phyloP scores from a whole-genome alignment of 2,797 vertebrate genomes.

The Chaetodon trifasciatus region DNA sequence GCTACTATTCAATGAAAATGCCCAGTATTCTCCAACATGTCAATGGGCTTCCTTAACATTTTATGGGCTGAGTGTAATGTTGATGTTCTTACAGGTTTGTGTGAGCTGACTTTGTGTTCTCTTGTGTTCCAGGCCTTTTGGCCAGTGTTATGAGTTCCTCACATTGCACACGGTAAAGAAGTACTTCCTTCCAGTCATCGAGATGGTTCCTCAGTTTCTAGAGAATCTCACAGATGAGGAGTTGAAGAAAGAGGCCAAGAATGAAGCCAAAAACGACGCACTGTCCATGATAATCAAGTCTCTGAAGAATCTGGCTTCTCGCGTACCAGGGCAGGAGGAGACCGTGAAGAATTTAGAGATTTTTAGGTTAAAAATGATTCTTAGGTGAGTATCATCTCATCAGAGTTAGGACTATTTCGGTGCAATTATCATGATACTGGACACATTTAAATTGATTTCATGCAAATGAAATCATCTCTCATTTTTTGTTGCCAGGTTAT shows the following conservation, averaged over 20 bases:
- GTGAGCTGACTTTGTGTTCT: slow-evolving; percentile 38
- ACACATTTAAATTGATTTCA: not conserved
- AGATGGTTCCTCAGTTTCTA: slow-evolving; percentile 99
- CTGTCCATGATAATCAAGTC: slow-evolving; percentile 99
- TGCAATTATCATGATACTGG: not conserved
- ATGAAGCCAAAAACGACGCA: slow-evolving; percentile 99
- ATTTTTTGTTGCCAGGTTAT: slow-evolving; percentile 88
- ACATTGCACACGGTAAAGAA: slow-evolving; percentile 99
- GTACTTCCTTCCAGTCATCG: slow-evolving; percentile 99
- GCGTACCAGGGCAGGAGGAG: slow-evolving; percentile 99
- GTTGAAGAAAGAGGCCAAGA: slow-evolving; percentile 99
- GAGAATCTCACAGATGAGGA: slow-evolving; percentile 99
- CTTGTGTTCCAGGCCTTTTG: slow-evolving; percentile 92
- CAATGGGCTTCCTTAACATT: not conserved
- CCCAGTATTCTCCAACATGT: not conserved
- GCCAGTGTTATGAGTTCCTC: slow-evolving; percentile 99
- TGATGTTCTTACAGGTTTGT: slow-evolving; percentile 4
- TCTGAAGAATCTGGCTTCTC: slow-evolving; percentile 98
- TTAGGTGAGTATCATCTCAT: slow-evolving; percentile 90
- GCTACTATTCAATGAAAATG: not conserved
- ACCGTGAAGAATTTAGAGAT: slow-evolving; percentile 99
- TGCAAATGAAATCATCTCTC: not conserved
- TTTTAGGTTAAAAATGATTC: slow-evolving; percentile 99
- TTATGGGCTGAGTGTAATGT: not conserved
- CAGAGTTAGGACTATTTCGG: not conserved